A percentile compares a stretch with the other conserved stretches of the same genome.
Evolutionary conservation across 2,797 vertebrate species (phyloP).

Genomic region (Nannoperca australis): DNA sequence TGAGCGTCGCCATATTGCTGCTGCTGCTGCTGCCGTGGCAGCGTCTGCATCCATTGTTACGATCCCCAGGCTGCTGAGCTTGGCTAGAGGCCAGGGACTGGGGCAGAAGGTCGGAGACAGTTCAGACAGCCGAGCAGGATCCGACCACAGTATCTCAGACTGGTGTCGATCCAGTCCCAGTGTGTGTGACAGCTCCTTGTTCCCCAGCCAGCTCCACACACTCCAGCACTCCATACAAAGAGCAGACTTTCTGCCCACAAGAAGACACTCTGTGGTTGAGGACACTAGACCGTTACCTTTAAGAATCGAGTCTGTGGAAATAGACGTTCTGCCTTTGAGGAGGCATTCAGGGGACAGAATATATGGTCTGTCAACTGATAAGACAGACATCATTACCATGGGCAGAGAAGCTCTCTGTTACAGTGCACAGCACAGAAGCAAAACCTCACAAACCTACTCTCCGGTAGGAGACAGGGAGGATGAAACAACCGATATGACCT

Average conservation of each 20-base stretch:
- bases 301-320: conserved; percentile 49
- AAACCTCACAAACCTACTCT: conserved; percentile 37
- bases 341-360: conserved; percentile 71
- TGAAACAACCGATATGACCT: conserved; percentile 62
- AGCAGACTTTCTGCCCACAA: conserved; percentile 41
- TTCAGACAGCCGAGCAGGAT: conserved; percentile 59
- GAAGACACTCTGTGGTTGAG: conserved; percentile 68
- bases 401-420: conserved; percentile 38
- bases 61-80: conserved; percentile 81
- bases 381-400: conserved; percentile 40
- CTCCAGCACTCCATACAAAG: conserved; percentile 53
- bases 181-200: conserved; percentile 57
- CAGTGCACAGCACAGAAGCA: conserved; percentile 33
- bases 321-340: conserved; percentile 62
- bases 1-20: conserved; percentile 51
- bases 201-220: conserved; percentile 65
- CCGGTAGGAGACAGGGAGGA: conserved; percentile 37
- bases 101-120: conserved; percentile 62
- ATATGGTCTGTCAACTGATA: conserved; percentile 54
- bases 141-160: conserved; percentile 78
- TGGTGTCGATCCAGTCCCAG: conserved; percentile 72
- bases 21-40: conserved; percentile 65
- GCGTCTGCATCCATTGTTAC: conserved; percentile 71
- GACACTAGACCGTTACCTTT: conserved; percentile 48
- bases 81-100: conserved; percentile 68